A percentile compares a stretch with the other conserved stretches of the same genome.
These are phyloP conservation scores for Tragelaphus eurycerus DNA, from an alignment of 2,797 vertebrate genomes.

Conservation along the genomic window DNA sequence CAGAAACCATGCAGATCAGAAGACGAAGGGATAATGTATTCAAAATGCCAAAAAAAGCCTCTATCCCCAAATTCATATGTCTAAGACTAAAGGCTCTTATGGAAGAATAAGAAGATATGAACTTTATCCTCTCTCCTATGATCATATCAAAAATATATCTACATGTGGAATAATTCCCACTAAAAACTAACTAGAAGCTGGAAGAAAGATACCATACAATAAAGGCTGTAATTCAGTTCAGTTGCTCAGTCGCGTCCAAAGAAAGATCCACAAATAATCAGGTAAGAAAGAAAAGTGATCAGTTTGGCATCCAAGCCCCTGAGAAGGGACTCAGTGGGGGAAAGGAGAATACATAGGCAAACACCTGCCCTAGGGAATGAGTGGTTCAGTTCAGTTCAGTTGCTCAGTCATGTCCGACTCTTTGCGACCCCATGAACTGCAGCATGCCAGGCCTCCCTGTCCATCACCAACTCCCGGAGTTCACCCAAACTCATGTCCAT, in stretches of 20 bases:
- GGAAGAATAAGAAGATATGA: neutral
- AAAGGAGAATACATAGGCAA: neutral
- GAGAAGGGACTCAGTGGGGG: neutral
- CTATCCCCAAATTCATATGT: neutral
- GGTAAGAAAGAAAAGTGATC: neutral
- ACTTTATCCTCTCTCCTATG: neutral
- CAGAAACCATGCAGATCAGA: neutral
- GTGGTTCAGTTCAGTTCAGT: neutral
- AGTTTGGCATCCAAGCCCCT: neutral
- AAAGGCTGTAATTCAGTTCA: neutral
- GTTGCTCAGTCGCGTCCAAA: neutral
- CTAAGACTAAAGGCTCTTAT: neutral
- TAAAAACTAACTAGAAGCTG: neutral
- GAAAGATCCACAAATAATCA: neutral
- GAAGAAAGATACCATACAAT: neutral
- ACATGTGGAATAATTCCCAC: neutral
- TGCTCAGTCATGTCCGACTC: accelerated
- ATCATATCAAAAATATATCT: neutral
- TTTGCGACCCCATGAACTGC: neutral
- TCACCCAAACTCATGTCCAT: neutral
- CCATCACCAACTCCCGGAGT: neutral
- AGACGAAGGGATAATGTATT: neutral
- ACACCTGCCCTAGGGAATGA: neutral
- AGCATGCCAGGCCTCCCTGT: neutral
- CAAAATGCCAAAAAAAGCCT: neutral